Conservation (phyloP, 2,888 invertebrate species). For the Luperina testacea region DNA sequence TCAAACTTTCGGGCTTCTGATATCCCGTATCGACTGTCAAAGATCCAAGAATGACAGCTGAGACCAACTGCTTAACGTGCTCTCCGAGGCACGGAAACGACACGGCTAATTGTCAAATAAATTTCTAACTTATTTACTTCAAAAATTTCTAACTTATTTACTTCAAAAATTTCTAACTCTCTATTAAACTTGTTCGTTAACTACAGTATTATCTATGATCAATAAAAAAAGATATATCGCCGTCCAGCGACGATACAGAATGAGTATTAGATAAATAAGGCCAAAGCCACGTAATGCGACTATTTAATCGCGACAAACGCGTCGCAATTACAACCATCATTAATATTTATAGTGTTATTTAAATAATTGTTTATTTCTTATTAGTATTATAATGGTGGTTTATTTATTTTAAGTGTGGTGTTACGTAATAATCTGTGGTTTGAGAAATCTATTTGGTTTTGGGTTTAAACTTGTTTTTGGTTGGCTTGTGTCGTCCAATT, state of each 20-base stretch:
- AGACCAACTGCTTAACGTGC: too few species aligned
- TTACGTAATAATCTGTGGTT: conserved; percentile 41
- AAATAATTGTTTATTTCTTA: conserved; percentile 53
- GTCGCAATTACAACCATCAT: conserved; percentile 57
- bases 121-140: not conserved
- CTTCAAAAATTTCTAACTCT: conserved; percentile 6
- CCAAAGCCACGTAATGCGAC: conserved; percentile 41
- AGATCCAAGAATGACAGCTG: too few species aligned
- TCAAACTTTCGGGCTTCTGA: too few species aligned
- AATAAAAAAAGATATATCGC: conserved; percentile 47
- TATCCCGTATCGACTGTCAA: too few species aligned
- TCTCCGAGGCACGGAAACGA: not conserved
- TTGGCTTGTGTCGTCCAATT: not conserved
- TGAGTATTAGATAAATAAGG: conserved; percentile 54
- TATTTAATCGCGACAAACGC: conserved; percentile 57
- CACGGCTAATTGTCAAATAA: not conserved
- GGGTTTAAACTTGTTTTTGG: conserved; percentile 15
- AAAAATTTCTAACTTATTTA: conserved; percentile 10
- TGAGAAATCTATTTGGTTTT: conserved; percentile 6
- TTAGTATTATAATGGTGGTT: conserved; percentile 17
- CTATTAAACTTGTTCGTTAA: conserved; percentile 27
- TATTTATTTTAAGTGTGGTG: conserved; percentile 38
- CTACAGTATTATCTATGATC: conserved; percentile 35
- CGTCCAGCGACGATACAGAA: conserved; percentile 12
- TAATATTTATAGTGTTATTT: conserved; percentile 58